A percentile compares a stretch with the other conserved stretches of the same genome.
These are phyloP conservation scores for Tupiocoris notatus DNA, from an alignment of 2,888 invertebrate genomes.

Conservation along the genomic window DNA sequence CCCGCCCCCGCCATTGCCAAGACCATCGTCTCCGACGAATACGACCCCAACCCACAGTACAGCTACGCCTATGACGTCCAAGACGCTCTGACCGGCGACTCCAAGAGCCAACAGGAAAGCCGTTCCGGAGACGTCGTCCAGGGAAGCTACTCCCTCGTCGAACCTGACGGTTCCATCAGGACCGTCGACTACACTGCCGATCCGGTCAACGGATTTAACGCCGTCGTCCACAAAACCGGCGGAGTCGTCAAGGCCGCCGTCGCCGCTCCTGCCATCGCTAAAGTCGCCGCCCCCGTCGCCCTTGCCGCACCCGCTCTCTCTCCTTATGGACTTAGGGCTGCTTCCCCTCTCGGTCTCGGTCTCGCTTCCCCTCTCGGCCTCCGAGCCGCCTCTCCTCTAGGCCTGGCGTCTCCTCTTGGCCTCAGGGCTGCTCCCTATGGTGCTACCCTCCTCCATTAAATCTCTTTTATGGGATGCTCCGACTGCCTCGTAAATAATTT, in stretches of 20 bases:
- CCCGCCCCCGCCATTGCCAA: slow-evolving; percentile 32
- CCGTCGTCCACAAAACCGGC: slow-evolving; percentile 18
- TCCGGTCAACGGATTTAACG: slow-evolving; percentile 32
- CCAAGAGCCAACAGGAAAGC: slow-evolving; percentile 22
- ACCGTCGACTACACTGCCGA: slow-evolving; percentile 34
- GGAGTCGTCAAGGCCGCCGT: slow-evolving; percentile 5
- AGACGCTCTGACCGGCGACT: slow-evolving; percentile 40
- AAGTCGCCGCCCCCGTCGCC: slow-evolving; percentile 18
- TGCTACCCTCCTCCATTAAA: slow-evolving; percentile 22
- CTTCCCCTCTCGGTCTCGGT: slow-evolving; percentile 14
- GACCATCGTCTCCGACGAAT: slow-evolving; percentile 28
- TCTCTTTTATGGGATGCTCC: too few relatives aligned
- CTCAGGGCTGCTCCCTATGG: too few relatives aligned
- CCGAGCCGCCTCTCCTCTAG: slow-evolving; percentile 11
- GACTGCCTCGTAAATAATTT: too few relatives aligned
- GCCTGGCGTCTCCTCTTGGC: slow-evolving; percentile 12
- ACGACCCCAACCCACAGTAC: slow-evolving; percentile 39
- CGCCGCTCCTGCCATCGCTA: slow-evolving; percentile 16
- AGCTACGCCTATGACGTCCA: slow-evolving; percentile 44
- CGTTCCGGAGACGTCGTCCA: slow-evolving; percentile 33
- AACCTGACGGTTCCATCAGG: slow-evolving; percentile 35
- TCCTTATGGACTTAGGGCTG: neutral
- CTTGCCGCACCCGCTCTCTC: slow-evolving; percentile 21
- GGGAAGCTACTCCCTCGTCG: slow-evolving; percentile 38
- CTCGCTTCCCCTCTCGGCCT: neutral